Percentiles rank a stretch among this genome's conserved stretches.
phyloP scores from a whole-genome alignment of 2,888 invertebrate genomes.

The Drosophila paramelanica region DNA sequence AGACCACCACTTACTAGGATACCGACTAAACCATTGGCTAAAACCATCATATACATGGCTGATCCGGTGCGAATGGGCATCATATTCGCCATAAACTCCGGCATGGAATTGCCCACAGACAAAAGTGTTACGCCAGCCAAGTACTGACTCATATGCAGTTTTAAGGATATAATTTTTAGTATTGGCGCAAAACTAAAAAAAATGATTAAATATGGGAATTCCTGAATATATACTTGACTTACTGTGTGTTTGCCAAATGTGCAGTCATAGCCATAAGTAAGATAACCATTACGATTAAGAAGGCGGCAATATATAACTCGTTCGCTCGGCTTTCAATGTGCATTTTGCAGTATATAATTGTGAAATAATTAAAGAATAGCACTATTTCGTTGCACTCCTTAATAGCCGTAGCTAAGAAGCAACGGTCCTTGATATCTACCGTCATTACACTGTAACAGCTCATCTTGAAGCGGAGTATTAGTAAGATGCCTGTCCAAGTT shows the following conservation, averaged over 20 bases:
- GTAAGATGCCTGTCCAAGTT: fast-evolving
- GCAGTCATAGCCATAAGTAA: not conserved
- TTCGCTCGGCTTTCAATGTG: not conserved
- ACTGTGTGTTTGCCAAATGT: conserved; percentile 24
- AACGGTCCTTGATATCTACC: conserved; percentile 30
- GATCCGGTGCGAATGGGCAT: conserved; percentile 55
- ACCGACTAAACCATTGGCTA: conserved; percentile 43
- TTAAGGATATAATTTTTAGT: conserved; percentile 20
- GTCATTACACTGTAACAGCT: conserved; percentile 39
- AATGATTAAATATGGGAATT: no score
- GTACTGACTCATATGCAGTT: conserved; percentile 57
- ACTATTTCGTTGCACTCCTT: conserved; percentile 19
- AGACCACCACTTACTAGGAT: conserved; percentile 49
- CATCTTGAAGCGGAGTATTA: conserved; percentile 16
- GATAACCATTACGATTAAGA: conserved; percentile 1
- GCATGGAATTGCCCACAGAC: conserved; percentile 37
- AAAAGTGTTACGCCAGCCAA: conserved; percentile 55
- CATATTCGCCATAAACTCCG: conserved; percentile 51
- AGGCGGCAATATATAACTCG: not conserved
- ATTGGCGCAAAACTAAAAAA: conserved; percentile 7
- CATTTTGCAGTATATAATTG: conserved; percentile 43
- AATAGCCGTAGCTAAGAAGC: conserved; percentile 9
- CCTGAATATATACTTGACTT: not conserved
- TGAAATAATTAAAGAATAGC: conserved; percentile 37
- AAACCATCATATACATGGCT: conserved; percentile 35